These are phyloP conservation scores for Ashinkailepas kermadecensis DNA, from an alignment of 2,888 invertebrate species.

Conservation along the genomic window DNA sequence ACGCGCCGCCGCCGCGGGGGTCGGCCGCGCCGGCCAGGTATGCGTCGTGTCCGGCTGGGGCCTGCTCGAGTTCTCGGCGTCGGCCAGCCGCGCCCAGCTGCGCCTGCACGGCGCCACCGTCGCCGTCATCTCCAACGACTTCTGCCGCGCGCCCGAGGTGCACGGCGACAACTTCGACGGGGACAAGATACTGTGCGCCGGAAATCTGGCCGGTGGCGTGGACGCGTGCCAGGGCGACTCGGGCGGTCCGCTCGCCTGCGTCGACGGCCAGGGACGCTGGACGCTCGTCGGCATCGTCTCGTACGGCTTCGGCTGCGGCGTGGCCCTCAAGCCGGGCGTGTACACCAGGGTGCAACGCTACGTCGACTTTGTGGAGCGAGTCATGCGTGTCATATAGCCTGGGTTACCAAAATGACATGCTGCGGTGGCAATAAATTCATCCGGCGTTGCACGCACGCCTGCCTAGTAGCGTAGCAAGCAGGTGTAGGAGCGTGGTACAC, in stretches of 20 bases:
- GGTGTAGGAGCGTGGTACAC: no score
- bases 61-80: neutral
- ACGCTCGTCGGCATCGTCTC: constrained; percentile 6
- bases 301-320: constrained; percentile 11
- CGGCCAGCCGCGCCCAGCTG: neutral
- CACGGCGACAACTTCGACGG: neutral
- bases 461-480: no score
- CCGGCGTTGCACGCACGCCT: no score
- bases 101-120: constrained; percentile 3
- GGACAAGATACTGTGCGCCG: constrained; percentile 60
- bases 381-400: neutral
- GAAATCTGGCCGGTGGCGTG: constrained; percentile 61
- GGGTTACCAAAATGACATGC: no score
- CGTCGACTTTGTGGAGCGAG: neutral
- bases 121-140: neutral
- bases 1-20: neutral
- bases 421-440: no score
- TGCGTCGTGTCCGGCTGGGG: neutral
- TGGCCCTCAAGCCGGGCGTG: neutral
- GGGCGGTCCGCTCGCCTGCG: constrained; percentile 73
- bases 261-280: neutral
- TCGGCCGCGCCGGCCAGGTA: neutral
- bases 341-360: neutral
- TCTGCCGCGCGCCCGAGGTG: neutral
- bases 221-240: constrained; percentile 75